Evolutionary conservation across 2,888 invertebrate species (phyloP), one percentile per base, ranked within the genome.

Genomic region (Andrena flavipes): DNA sequence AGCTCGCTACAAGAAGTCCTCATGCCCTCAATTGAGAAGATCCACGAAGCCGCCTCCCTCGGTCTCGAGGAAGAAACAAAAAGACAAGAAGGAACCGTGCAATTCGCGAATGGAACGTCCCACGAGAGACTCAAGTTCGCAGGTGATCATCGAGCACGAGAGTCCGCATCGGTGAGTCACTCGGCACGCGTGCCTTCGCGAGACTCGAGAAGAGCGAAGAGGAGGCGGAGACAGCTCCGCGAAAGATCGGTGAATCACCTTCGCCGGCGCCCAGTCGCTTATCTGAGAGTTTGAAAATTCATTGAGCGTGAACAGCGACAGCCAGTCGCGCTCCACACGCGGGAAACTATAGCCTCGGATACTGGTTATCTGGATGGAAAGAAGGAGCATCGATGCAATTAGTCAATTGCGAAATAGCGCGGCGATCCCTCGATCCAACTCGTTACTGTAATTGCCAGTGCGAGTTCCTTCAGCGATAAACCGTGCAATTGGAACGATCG

Each of bases 211-310:
- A 56, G 33, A 49, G 48, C 35, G 42, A 48, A 23, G 51, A 51
- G 20, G 20, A 49, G 16, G 51, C 73, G 35, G 65, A 70, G 69
- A 63, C 65, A 64, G 51, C 54, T 74, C 35, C 54, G 51, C 20
- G 71, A 54, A 63, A 68, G 72, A 77, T 64, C 72, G 68, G 59
- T 86, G 86, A 86, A 82, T 86, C 87, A 87, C 71, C 60, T 70
- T 74, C 49, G 29, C 5, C 63, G 26, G 23, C 35, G 16, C 20
- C n/a, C 64, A 48, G 29, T 20, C 62, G 20, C 29, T 63, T 75
- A 77, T 77, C 82, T 20, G 8, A 13, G 13, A 13, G 56, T 56
- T 16, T 26, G 73, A 67, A 70, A 82, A 67, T 62, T 65, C 76
- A 65, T 73, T 76, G 26, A 49, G 23, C 63, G 20, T 49, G 56